Conservation (phyloP, 1,140 invertebrate genomes). For the Drosophila setifemur region DNA sequence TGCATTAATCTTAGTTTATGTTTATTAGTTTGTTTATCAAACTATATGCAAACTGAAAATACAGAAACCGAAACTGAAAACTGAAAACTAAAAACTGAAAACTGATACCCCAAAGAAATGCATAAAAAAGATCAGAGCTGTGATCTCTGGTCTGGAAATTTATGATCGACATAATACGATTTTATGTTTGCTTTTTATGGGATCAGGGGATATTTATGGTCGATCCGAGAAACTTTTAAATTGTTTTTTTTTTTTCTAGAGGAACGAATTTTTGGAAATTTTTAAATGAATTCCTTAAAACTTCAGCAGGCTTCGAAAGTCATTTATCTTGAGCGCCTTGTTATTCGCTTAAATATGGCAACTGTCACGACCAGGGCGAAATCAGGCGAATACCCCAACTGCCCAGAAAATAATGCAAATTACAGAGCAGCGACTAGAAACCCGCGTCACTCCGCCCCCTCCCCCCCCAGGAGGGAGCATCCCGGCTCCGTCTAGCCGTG, state of each 20-base stretch:
- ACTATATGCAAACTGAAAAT: constrained; percentile 55
- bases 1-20: constrained; percentile 80
- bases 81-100: constrained; percentile 17
- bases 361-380: constrained; percentile 66
- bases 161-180: constrained; percentile 48
- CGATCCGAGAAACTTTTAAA: constrained; percentile 14
- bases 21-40: constrained; percentile 67
- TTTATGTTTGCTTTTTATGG: constrained; percentile 59
- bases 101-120: constrained; percentile 13
- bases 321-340: constrained; percentile 63
- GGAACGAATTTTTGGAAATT: neutral
- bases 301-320: neutral
- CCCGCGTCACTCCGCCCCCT: too few species aligned
- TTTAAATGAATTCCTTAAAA: constrained; percentile 10
- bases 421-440: constrained; percentile 53
- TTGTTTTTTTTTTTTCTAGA: neutral
- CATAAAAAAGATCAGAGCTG: constrained; percentile 38
- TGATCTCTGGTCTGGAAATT: constrained; percentile 41
- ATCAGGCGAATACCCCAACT: constrained; percentile 29
- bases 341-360: constrained; percentile 69
- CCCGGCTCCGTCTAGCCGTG: constrained; percentile 51
- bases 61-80: neutral
- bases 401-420: constrained; percentile 41
- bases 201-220: constrained; percentile 30
- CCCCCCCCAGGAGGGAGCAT: neutral